These are phyloP conservation scores for Ctenopoma multispine DNA, from an alignment of 2,797 vertebrate genomes.

Conservation along the genomic window DNA sequence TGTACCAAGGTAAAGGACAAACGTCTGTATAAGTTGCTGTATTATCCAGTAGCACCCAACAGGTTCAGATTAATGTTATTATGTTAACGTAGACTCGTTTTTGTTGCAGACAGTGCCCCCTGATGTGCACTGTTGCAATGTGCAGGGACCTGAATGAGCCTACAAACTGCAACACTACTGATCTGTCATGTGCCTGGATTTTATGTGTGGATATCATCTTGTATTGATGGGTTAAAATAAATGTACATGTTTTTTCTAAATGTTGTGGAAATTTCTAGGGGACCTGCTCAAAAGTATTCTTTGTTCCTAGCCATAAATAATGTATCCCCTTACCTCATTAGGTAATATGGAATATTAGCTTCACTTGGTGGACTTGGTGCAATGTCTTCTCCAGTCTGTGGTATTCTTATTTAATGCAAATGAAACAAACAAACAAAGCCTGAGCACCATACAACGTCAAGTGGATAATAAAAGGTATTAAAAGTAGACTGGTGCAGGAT, in stretches of 20 bases:
- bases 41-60: not conserved
- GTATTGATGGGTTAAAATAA: slow-evolving; percentile 62
- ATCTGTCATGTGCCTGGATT: not conserved
- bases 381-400: not conserved
- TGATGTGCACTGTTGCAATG: slow-evolving; percentile 54
- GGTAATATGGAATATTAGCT: not conserved
- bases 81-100: slow-evolving; percentile 19
- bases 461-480: not conserved
- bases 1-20: not conserved
- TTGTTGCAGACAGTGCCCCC: slow-evolving; percentile 55
- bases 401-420: not conserved
- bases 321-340: not conserved
- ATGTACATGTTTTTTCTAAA: slow-evolving; percentile 23
- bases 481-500: not conserved
- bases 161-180: slow-evolving; percentile 14
- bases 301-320: not conserved
- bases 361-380: not conserved
- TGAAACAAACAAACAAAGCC: not conserved
- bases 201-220: slow-evolving; percentile 39
- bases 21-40: not conserved
- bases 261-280: not conserved
- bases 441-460: no score
- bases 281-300: not conserved
- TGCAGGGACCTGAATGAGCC: slow-evolving; percentile 46
- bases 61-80: slow-evolving; percentile 14